Evolutionary conservation across 2,113 vertebrate species (phyloP), one percentile per base, ranked within the genome.

Genomic region (Atractosteus spatula): DNA sequence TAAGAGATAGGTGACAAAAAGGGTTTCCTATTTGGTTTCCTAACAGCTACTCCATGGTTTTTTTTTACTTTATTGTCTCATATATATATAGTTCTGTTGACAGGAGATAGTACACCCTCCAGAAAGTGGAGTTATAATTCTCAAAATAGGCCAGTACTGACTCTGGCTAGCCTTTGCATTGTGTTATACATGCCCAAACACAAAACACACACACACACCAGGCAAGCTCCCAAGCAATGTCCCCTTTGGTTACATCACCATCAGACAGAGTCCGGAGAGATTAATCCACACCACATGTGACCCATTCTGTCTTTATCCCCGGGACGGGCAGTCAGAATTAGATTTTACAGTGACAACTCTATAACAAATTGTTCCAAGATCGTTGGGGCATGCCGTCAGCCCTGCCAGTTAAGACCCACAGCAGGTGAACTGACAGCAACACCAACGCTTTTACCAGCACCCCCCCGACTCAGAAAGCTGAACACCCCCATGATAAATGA

Each of bases 331-430:
- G 78, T 81, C 78, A 70, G 73, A 80, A 80, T 81, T 80, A 79
- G 73, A 80, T 85, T 85, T 83, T 76, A 85, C 74, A 72, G 72
- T 86, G 85, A 87, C 86, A 88, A 84, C 86, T 84, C 82, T 76
- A 77, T 88, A 87, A 89, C 87, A 91, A 83, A 89, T 81, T 82
- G 85, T 83, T 87, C 85, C 76, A 76, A 74, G 66, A 74, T 3
- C 14, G 64, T 59, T 66, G 29, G 62, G 17, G 63, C 71, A 63
- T 61, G 66, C 45, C 55, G 61, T 12, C 55, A 44, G 45, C 11
- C 41, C 43, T 3, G 11, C 64, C 51, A 43, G 64, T 73, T 71
- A 69, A 71, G 45, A 51, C 14, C 17, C 66, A 54, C 11, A 86
- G 79, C 80, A 88, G 82, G 85, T 87, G 83, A 86, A 71, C 75